Percentiles rank a stretch among this genome's conserved stretches.
phyloP scores from a whole-genome alignment of 2,888 invertebrate genomes.

The Sphaeridia pumilis region DNA sequence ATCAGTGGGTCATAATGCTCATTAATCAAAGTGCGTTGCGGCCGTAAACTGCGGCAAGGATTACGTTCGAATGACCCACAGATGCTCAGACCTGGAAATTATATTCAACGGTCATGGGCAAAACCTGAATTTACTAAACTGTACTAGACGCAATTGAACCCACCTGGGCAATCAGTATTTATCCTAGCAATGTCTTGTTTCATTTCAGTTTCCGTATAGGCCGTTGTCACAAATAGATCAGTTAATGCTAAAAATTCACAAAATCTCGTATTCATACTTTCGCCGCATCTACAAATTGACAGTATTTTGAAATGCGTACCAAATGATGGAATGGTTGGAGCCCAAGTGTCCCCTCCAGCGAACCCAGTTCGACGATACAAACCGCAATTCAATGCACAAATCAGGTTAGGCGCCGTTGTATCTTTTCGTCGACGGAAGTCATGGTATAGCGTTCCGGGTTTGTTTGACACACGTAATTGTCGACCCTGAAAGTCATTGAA shows the following conservation, averaged over 20 bases:
- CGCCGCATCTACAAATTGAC: no score
- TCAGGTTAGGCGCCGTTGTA: conserved; percentile 48
- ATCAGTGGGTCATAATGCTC: conserved; percentile 57
- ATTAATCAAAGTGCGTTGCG: conserved; percentile 61
- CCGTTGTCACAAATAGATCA: conserved; percentile 53
- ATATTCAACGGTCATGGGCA: no score
- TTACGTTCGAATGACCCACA: conserved; percentile 49
- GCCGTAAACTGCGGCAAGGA: conserved; percentile 55
- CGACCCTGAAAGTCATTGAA: conserved; percentile 13
- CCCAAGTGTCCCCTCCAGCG: conserved; percentile 53
- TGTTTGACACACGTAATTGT: conserved; percentile 22
- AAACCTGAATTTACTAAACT: no score
- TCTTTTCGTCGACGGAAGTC: conserved; percentile 44
- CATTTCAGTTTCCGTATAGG: conserved; percentile 56
- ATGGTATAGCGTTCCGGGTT: conserved; percentile 41
- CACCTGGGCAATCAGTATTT: conserved; percentile 42
- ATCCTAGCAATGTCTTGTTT: conserved; percentile 51
- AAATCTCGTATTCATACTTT: no score
- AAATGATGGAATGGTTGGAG: conserved; percentile 49
- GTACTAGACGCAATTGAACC: no score
- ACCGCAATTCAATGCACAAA: conserved; percentile 61
- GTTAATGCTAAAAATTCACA: no score
- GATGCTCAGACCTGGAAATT: conserved; percentile 41
- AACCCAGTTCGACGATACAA: conserved; percentile 54
- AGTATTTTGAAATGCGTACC: no score